Conservation (phyloP, 2,888 invertebrate species). For the Vesta saturnalis region DNA sequence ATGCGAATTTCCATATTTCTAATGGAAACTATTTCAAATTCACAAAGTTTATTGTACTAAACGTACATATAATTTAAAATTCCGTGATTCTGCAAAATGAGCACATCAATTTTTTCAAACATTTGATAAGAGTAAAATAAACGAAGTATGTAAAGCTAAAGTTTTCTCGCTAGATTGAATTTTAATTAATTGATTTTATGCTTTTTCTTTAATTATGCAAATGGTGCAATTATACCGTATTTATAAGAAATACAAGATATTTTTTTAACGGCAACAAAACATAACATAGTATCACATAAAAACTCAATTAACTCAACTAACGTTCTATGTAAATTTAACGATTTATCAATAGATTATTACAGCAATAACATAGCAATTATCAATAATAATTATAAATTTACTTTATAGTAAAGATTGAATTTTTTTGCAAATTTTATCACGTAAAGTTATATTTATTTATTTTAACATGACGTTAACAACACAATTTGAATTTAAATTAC, state of each 20-base stretch:
- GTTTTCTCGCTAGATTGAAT: no score
- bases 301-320: slow-evolving; percentile 10
- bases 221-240: slow-evolving; percentile 2
- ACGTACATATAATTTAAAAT: no score
- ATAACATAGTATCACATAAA: neutral
- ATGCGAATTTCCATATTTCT: neutral
- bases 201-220: neutral
- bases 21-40: no score
- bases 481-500: slow-evolving; percentile 11
- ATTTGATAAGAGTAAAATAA: no score
- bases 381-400: slow-evolving; percentile 2
- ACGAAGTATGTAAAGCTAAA: no score
- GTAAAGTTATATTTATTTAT: slow-evolving; percentile 15
- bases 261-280: neutral
- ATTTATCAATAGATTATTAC: slow-evolving; percentile 13
- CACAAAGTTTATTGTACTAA: no score
- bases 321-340: slow-evolving; percentile 21
- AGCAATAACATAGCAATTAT: slow-evolving; percentile 22
- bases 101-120: no score
- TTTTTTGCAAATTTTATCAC: slow-evolving; percentile 16
- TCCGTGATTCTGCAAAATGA: no score
- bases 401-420: slow-evolving; percentile 5
- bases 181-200: no score
- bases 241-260: slow-evolving; percentile 5
- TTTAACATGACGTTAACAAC: slow-evolving; percentile 6